Evolutionary conservation across 2,797 vertebrate genomes (phyloP).

Genomic region (Hemitrygon akajei): DNA sequence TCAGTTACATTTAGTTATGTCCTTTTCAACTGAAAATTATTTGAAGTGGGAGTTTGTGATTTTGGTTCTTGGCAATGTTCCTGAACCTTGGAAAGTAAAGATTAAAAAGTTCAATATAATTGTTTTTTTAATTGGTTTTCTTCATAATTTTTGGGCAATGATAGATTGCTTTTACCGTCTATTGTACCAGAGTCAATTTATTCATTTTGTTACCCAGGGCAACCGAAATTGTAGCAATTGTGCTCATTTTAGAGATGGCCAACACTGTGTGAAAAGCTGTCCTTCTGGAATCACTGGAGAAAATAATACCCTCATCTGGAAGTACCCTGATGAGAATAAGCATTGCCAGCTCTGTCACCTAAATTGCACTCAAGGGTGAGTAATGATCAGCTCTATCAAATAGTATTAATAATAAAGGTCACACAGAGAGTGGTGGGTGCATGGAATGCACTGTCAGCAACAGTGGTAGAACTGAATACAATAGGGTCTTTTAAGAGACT

Average conservation of each 20-base stretch:
- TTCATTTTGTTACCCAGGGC: constrained; percentile 57
- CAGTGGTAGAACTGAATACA: too few species aligned
- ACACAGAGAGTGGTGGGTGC: too few species aligned
- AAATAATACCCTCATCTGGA: constrained; percentile 69
- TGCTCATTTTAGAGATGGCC: constrained; percentile 70
- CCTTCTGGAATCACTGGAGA: constrained; percentile 66
- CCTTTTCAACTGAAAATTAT: not conserved
- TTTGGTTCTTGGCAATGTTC: not conserved
- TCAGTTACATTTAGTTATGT: not conserved
- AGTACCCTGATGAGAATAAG: constrained; percentile 59
- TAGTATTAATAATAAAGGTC: too few species aligned
- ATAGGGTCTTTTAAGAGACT: too few species aligned
- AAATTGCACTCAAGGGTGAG: constrained; percentile 81
- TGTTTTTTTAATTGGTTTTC: not conserved
- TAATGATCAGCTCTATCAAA: constrained; percentile 33
- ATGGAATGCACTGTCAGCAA: too few species aligned
- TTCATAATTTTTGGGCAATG: not conserved
- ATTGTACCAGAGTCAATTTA: not conserved
- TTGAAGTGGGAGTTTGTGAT: not conserved
- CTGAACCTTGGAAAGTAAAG: not conserved
- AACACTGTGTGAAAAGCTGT: constrained; percentile 72
- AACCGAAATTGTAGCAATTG: constrained; percentile 71
- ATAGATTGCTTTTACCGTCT: not conserved
- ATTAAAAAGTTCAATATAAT: not conserved
- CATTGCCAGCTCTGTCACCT: constrained; percentile 73